These are phyloP conservation scores for Psittacula cyanocephala DNA, from an alignment of 2,113 vertebrate species.

Conservation along the genomic window DNA sequence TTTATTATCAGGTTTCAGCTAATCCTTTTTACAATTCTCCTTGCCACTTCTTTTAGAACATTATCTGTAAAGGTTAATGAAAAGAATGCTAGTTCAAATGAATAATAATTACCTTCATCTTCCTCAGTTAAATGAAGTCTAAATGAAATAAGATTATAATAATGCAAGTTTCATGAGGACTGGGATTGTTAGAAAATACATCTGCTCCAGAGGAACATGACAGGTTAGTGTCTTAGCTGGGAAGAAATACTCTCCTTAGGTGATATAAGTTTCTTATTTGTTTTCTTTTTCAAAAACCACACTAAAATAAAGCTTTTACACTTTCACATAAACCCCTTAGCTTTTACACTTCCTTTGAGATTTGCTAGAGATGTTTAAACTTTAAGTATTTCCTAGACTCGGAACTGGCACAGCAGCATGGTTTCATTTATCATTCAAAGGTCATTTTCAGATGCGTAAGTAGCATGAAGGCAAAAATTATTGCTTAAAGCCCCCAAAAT, in stretches of 20 bases:
- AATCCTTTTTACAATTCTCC: not conserved
- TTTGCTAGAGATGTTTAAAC: not conserved
- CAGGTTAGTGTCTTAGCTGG: not conserved
- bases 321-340: not conserved
- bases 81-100: conserved; percentile 22
- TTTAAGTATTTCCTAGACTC: not conserved
- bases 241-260: not conserved
- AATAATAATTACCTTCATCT: conserved; percentile 6
- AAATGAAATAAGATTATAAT: not conserved
- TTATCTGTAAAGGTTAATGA: conserved; percentile 4
- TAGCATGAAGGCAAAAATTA: not conserved
- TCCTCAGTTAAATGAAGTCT: conserved; percentile 16
- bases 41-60: not conserved
- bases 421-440: not conserved
- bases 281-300: not conserved
- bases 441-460: not conserved
- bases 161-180: conserved; percentile 5
- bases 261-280: not conserved
- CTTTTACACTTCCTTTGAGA: not conserved
- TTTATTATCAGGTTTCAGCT: not conserved
- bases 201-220: not conserved
- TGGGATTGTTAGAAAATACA: not conserved
- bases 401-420: not conserved
- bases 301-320: not conserved
- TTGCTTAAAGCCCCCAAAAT: not conserved